A percentile compares a stretch with the other conserved stretches of the same genome.
Conservation (phyloP, 2,888 invertebrate species). For the Dolomedes plantarius region DNA sequence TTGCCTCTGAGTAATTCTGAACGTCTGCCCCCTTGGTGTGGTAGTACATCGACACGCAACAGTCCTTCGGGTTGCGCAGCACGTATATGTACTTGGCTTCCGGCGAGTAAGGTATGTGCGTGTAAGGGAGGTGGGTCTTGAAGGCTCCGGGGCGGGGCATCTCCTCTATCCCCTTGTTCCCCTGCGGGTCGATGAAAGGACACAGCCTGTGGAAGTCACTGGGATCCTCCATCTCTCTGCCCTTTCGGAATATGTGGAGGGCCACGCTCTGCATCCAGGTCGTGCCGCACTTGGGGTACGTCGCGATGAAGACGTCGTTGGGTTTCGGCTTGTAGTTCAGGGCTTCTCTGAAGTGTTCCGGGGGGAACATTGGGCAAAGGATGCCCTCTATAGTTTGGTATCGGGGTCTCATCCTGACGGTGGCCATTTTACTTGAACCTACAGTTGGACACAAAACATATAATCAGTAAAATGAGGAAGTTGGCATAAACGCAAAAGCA, state of each 20-base stretch:
- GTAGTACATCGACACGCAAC: conserved; percentile 77
- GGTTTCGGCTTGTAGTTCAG: conserved; percentile 64
- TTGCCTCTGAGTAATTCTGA: conserved; percentile 59
- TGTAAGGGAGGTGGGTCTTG: conserved; percentile 75
- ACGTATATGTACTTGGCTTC: conserved; percentile 76
- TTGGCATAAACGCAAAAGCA: no score
- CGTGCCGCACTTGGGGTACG: conserved; percentile 73
- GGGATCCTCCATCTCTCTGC: conserved; percentile 44
- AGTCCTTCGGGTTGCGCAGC: conserved; percentile 78
- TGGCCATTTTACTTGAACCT: background rate
- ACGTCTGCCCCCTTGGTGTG: conserved; percentile 72
- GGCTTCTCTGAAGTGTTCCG: conserved; percentile 43
- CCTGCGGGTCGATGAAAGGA: conserved; percentile 68
- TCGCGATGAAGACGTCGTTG: conserved; percentile 69
- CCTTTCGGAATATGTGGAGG: conserved; percentile 61
- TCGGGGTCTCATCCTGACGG: conserved; percentile 5
- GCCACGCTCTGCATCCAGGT: conserved; percentile 72
- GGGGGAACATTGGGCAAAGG: conserved; percentile 14
- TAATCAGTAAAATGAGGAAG: no score
- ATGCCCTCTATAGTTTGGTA: conserved; percentile 48
- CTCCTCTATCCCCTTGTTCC: conserved; percentile 37
- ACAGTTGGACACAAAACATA: no score
- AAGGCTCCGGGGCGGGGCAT: conserved; percentile 70
- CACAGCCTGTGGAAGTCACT: conserved; percentile 17
- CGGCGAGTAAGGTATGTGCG: conserved; percentile 54